Evolutionary conservation across 2,797 vertebrate species (phyloP), one percentile per base, ranked within the genome.

Genomic region (Cygnus olor): DNA sequence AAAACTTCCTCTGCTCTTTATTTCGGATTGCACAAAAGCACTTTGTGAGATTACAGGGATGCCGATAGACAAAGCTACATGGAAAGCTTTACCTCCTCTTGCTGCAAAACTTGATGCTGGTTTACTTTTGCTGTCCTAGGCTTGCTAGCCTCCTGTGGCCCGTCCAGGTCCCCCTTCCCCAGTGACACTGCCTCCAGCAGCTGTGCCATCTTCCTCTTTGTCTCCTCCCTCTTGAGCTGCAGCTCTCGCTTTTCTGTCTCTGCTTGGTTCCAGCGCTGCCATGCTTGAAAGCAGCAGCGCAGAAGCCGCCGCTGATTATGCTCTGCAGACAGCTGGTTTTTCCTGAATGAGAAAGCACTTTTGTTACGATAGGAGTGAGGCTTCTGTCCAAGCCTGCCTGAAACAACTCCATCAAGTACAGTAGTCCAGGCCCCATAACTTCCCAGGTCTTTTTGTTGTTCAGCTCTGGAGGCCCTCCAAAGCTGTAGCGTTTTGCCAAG

Each of bases 151-250:
- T 88, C 77, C 22, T 63, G 54, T 40, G 90, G 61, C 47, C n/a
- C 36, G 3, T 53, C 47, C 36, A 71, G 54, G 28, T 25, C 54
- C 45, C 91, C 66, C 30, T 90, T 96, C 57, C 98, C 97, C 28
- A 95, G 94, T 4, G 98, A 97, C 20, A 98, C 98, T 34, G 98
- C 98, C 20, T 94, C 94, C 69, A 99, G 98, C 84, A 99, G 97
- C 80, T 98, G 98, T 16, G 97, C 97, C 98, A 99, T 99, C 97
- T 99, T 99, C 91, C 82, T 97, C 45, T 97, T 98, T 0, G 95
- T 99, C 97, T 99, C 98, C 74, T 99, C 98, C 80, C 98, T 99
- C 92, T 96, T 97, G 27, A 94, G 88, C 54, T 98, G 97, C 80
- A 99, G 97, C 60, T 98, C 96, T 89, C 91, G 97, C 64, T 97